These are phyloP conservation scores for Mimas tiliae DNA, from an alignment of 2,888 invertebrate species.

Conservation along the genomic window DNA sequence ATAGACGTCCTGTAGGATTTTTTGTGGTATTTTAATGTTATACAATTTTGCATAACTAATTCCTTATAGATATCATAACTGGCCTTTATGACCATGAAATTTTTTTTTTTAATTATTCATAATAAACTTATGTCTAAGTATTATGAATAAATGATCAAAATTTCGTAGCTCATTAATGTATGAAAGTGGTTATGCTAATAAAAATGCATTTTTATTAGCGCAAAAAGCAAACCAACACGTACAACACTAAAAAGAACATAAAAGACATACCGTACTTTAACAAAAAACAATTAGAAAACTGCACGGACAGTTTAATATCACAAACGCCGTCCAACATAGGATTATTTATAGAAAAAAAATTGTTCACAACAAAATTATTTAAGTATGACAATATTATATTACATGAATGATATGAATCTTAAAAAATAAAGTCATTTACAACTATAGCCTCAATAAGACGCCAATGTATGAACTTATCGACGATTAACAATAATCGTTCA, in stretches of 20 bases:
- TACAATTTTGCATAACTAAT: background rate
- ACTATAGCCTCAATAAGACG: constrained; percentile 43
- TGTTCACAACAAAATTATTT: background rate
- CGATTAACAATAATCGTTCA: constrained; percentile 49
- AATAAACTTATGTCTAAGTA: too few species aligned
- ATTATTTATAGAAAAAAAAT: background rate
- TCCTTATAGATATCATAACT: too few species aligned
- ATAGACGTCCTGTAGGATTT: constrained; percentile 40
- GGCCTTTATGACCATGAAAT: background rate
- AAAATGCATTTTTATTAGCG: too few species aligned
- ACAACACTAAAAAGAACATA: too few species aligned
- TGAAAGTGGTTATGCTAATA: too few species aligned
- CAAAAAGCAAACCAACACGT: too few species aligned
- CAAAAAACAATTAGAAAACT: background rate
- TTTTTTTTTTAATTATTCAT: too few species aligned
- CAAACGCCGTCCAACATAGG: background rate
- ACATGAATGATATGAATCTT: constrained; percentile 16
- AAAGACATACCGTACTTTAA: too few species aligned
- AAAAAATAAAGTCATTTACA: constrained; percentile 38
- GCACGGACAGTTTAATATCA: background rate
- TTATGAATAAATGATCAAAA: too few species aligned
- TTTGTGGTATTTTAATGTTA: background rate
- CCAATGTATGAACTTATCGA: constrained; percentile 36
- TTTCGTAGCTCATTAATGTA: too few species aligned
- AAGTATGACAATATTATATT: background rate